Base-by-base conservation (phyloP, 2,797 vertebrate genomes). In the Halcyon leucocephala region DNA sequence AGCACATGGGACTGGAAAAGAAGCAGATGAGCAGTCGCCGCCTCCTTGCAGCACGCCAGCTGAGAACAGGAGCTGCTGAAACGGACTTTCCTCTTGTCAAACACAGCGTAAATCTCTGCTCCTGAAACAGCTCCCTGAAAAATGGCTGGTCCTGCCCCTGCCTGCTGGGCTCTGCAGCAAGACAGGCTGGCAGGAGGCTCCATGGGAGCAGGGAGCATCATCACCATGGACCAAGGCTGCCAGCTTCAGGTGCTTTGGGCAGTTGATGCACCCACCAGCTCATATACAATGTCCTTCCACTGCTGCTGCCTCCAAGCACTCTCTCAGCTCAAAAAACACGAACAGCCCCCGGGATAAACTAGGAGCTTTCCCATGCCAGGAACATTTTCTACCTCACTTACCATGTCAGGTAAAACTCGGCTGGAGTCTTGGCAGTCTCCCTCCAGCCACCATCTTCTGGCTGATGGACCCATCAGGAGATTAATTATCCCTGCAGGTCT, bases 21-120 rank as follows among this genome's bases (percentile, higher is more conserved):
- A 19, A 81, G 73, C 46, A 3, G 24, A n/a, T 3, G 0, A 60
- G 4, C 0, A 0, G 60, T 1, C 0, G 2, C 14, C 0, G 0
- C 52, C 52, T 42, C 49, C 49, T 54, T 41, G 67, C n/a, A 17
- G 18, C 10, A 10, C 2, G 0, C 24, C 64, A 62, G 82, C 61
- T 66, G 72, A 3, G 3, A 70, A 48, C 69, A 31, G 86, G 57
- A 92, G 94, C 76, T 81, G 77, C 89, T 83, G 65, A 52, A 61
- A 35, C 1, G 2, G 31, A 29, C 28, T 25, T 64, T 65, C n/a
- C 39, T 52, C 81, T 74, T 86, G 60, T 51, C 89, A 88, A 78
- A 74, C 65, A 77, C 16, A 7, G 19, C 0, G 0, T 24, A 64
- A 84, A 92, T 74, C 89, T 78, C 84, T 79, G 61, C 86, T 82